phyloP scores from a whole-genome alignment of 2,797 vertebrate genomes.

The Cuculus canorus region DNA sequence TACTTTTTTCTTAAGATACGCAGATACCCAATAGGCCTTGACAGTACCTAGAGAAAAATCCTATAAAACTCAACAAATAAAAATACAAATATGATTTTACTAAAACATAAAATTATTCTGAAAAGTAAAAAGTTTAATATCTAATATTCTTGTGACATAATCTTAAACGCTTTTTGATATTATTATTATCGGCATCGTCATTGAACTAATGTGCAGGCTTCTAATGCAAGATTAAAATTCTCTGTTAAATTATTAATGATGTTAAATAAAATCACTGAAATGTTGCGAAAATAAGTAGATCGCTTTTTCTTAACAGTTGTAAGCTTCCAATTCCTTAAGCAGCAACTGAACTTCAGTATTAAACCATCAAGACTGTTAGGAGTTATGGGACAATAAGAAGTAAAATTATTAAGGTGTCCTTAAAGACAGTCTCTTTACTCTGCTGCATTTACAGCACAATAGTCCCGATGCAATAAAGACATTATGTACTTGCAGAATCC shows the following conservation, averaged over 20 bases:
- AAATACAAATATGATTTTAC: not conserved
- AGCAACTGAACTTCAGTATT: not conserved
- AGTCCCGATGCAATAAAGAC: not conserved
- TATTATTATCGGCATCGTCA: not conserved
- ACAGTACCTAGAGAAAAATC: not conserved
- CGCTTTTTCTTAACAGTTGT: not conserved
- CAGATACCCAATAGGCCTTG: not conserved
- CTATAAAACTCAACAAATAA: not conserved
- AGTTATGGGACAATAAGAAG: not conserved
- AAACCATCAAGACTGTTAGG: not conserved
- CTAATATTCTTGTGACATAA: not conserved
- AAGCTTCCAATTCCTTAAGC: not conserved
- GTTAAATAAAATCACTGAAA: not conserved
- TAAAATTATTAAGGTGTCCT: not conserved
- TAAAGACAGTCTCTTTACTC: not conserved
- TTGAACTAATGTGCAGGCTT: not conserved
- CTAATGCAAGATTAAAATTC: not conserved
- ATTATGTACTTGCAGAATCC: not conserved
- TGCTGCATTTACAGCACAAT: not conserved
- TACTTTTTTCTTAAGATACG: not conserved
- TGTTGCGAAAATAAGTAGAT: not conserved
- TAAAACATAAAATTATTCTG: not conserved
- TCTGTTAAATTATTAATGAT: not conserved
- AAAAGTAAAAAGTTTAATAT: not conserved
- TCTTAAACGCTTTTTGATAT: not conserved